Evolutionary conservation across 2,888 invertebrate genomes (phyloP).

Genomic region (Pherbina coryleti): DNA sequence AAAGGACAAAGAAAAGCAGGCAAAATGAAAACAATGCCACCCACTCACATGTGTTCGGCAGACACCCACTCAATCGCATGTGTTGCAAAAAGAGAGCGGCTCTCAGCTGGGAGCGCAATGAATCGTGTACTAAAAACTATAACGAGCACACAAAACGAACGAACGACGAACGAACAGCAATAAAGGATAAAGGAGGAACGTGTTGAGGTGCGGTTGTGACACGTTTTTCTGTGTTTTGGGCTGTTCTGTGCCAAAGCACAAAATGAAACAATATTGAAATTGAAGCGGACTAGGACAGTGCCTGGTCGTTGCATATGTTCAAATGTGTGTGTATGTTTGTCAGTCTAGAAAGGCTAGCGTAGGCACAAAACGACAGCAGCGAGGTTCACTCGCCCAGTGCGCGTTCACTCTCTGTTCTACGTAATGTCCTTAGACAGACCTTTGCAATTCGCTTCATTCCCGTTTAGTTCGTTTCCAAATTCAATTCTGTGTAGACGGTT

Average conservation of each 20-base stretch:
- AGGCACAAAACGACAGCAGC: neutral
- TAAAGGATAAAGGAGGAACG: neutral
- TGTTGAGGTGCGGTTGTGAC: neutral
- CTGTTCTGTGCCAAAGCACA: neutral
- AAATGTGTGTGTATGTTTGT: neutral
- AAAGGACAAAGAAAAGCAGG: neutral
- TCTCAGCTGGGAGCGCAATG: neutral
- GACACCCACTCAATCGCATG: neutral
- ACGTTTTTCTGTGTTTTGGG: neutral
- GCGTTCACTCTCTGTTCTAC: neutral
- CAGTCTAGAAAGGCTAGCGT: neutral
- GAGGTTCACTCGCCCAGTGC: neutral
- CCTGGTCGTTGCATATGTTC: neutral
- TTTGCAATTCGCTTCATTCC: slow-evolving; percentile 53
- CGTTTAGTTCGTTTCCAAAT: slow-evolving; percentile 55
- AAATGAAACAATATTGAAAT: slow-evolving; percentile 9
- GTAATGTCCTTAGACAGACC: slow-evolving; percentile 2
- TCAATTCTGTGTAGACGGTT: slow-evolving; percentile 51
- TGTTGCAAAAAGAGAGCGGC: slow-evolving; percentile 4
- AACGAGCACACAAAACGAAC: neutral
- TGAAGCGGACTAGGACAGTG: neutral
- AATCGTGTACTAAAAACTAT: neutral
- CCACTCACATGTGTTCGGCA: neutral
- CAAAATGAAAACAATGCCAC: slow-evolving; percentile 22
- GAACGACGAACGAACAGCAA: neutral